These are phyloP conservation scores for Gymnopithys bicolor DNA, from an alignment of 2,797 vertebrate genomes.

Conservation along the genomic window DNA sequence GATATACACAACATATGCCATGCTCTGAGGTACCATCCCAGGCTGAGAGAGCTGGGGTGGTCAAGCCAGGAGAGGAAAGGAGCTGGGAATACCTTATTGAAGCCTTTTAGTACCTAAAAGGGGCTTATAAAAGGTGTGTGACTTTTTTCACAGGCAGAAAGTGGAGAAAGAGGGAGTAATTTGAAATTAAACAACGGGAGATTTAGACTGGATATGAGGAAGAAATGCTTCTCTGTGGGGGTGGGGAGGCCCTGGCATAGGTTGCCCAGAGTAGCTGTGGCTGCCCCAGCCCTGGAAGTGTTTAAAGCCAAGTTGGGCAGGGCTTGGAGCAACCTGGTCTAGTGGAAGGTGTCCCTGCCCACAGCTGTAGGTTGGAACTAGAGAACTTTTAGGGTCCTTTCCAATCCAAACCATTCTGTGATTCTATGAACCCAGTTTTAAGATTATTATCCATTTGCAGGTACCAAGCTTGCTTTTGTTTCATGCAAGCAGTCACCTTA, in stretches of 20 bases:
- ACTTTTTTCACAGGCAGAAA: neutral
- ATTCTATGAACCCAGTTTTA: fast-evolving
- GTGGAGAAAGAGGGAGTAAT: neutral
- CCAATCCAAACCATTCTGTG: neutral
- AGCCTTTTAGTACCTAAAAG: neutral
- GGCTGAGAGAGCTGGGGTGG: neutral
- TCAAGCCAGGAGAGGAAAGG: neutral
- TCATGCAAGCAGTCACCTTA: neutral
- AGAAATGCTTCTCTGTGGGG: neutral
- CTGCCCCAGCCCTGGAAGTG: neutral
- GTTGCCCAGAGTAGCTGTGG: neutral
- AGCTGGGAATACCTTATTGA: neutral
- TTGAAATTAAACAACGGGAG: neutral
- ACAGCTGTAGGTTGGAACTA: neutral
- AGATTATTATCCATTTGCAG: neutral
- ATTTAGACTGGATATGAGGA: neutral
- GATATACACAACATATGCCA: fast-evolving
- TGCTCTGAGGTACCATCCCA: neutral
- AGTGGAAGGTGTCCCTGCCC: neutral
- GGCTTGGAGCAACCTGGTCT: neutral
- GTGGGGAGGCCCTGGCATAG: neutral
- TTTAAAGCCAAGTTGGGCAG: neutral
- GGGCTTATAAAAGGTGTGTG: neutral
- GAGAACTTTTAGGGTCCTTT: neutral
- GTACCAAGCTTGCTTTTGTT: neutral